phyloP scores from a whole-genome alignment of 2,888 invertebrate genomes.

The Abrostola triplasia region DNA sequence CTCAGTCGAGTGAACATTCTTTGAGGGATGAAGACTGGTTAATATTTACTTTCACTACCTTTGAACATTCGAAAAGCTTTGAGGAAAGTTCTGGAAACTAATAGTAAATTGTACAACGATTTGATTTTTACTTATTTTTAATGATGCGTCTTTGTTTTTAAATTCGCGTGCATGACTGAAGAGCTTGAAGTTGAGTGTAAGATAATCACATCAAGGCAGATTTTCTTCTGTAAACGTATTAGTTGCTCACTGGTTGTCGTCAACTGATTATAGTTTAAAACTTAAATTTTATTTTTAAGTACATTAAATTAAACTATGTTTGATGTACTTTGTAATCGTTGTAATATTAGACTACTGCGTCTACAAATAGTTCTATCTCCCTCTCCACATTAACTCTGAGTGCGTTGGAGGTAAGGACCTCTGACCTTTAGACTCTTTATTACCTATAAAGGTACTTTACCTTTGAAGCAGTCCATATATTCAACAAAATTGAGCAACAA shows the following conservation, averaged over 20 bases:
- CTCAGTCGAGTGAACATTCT: neutral
- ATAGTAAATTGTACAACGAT: neutral
- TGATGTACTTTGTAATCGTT: too few species aligned
- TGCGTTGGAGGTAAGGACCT: neutral
- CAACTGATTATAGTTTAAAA: too few species aligned
- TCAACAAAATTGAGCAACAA: slow-evolving; percentile 10
- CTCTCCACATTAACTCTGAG: too few species aligned
- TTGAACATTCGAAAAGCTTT: slow-evolving; percentile 1
- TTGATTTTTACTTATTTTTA: slow-evolving; percentile 2
- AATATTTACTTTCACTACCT: slow-evolving; percentile 3
- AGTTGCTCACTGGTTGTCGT: too few species aligned
- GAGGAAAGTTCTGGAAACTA: neutral
- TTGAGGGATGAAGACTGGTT: slow-evolving; percentile 1
- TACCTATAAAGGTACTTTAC: neutral
- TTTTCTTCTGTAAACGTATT: too few species aligned
- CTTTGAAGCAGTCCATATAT: neutral
- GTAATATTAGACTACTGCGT: too few species aligned
- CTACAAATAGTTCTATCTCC: too few species aligned
- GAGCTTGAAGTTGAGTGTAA: neutral
- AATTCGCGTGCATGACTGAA: neutral
- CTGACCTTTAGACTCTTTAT: neutral
- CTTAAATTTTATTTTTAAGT: too few species aligned
- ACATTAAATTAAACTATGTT: too few species aligned
- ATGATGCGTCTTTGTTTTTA: neutral
- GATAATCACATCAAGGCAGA: too few species aligned